phyloP scores from a whole-genome alignment of 1,140 invertebrate genomes.

The Listronotus bonariensis region DNA sequence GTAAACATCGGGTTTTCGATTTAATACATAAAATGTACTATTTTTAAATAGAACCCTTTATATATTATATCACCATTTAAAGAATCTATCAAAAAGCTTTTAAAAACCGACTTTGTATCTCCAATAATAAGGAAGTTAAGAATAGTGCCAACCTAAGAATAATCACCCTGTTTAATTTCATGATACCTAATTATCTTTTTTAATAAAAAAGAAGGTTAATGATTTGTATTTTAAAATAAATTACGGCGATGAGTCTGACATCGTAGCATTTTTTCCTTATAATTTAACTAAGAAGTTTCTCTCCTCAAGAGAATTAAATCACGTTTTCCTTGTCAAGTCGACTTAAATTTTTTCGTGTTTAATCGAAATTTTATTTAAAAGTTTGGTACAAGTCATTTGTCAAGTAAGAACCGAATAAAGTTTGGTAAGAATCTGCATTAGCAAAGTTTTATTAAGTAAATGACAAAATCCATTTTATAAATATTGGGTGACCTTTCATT shows the following conservation, averaged over 20 bases:
- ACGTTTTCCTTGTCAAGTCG: constrained; percentile 23
- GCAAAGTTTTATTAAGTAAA: constrained; percentile 11
- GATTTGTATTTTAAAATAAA: constrained; percentile 13
- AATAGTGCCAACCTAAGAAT: too few relatives aligned
- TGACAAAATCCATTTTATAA: not conserved
- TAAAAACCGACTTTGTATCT: too few relatives aligned
- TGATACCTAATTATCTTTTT: too few relatives aligned
- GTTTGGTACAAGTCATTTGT: constrained; percentile 28
- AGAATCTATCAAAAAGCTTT: too few relatives aligned
- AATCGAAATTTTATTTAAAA: constrained; percentile 33
- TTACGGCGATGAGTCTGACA: constrained; percentile 21
- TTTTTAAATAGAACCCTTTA: too few relatives aligned
- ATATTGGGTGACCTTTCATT: not conserved
- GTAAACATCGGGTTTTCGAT: too few relatives aligned
- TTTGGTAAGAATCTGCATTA: constrained; percentile 10
- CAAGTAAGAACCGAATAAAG: constrained; percentile 55
- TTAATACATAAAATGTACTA: too few relatives aligned
- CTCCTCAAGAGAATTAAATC: constrained; percentile 26
- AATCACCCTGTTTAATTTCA: too few relatives aligned
- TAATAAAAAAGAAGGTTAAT: too few relatives aligned
- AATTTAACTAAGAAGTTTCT: constrained; percentile 15
- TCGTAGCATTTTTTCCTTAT: constrained; percentile 19
- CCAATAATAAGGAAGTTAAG: too few relatives aligned
- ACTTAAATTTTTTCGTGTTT: constrained; percentile 29
- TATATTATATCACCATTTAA: too few relatives aligned